phyloP scores from a whole-genome alignment of 2,888 invertebrate species.

The Plagodis dolabraria region DNA sequence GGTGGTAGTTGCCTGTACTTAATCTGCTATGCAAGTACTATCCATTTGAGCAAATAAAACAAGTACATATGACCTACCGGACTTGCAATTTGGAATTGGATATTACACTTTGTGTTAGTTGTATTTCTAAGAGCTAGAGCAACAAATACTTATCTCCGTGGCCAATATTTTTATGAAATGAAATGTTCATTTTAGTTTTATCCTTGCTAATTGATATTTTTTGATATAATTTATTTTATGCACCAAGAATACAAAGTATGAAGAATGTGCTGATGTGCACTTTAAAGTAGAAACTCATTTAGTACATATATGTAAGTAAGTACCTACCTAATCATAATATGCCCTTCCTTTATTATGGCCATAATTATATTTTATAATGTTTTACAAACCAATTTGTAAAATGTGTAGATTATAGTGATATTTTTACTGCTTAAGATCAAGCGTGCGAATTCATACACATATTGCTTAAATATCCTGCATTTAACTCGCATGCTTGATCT shows the following conservation, averaged over 20 bases:
- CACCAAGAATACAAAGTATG: not conserved
- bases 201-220: not conserved
- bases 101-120: not conserved
- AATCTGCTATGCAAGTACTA: conserved; percentile 9
- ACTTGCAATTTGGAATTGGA: no score
- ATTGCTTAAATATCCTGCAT: no score
- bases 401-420: conserved; percentile 13
- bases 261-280: no score
- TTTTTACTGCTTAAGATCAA: conserved; percentile 3
- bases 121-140: not conserved
- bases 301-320: conserved; percentile 1
- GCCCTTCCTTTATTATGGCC: conserved; percentile 6
- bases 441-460: not conserved
- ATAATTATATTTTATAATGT: conserved; percentile 18
- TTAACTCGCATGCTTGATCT: no score
- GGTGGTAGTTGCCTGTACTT: conserved; percentile 21
- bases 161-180: not conserved
- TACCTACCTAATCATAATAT: not conserved
- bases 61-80: not conserved
- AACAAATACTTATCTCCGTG: conserved; percentile 2
- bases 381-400: conserved; percentile 12
- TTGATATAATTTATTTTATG: not conserved
- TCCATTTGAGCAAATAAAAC: conserved; percentile 4
- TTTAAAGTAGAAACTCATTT: not conserved
- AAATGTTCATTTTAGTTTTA: not conserved